Conservation (phyloP, 2,888 invertebrate genomes). For the Hyles lineata region DNA sequence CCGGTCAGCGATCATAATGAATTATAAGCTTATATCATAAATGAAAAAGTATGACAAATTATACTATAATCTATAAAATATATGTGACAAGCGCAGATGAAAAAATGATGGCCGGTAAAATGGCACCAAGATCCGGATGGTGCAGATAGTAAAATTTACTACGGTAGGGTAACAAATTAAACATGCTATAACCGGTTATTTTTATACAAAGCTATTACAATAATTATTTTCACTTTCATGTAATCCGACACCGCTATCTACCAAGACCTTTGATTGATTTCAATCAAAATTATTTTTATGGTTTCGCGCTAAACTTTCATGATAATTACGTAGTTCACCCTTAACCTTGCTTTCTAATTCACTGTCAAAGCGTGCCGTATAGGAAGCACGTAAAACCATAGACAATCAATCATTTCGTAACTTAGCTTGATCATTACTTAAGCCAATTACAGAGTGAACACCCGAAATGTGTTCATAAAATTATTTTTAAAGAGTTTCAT, state of each 20-base stretch:
- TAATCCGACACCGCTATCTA: neutral
- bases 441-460: neutral
- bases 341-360: conserved; percentile 19
- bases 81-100: too few relatives aligned
- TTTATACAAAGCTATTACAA: neutral
- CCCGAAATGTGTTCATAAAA: neutral
- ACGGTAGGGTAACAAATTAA: neutral
- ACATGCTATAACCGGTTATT: neutral
- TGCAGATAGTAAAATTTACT: too few relatives aligned
- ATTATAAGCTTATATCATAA: too few relatives aligned
- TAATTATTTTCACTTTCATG: neutral
- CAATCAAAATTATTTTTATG: conserved; percentile 2
- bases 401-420: conserved; percentile 7
- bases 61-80: too few relatives aligned
- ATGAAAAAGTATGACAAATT: too few relatives aligned
- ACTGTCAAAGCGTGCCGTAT: conserved; percentile 10
- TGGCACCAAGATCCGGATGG: too few relatives aligned
- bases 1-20: too few relatives aligned
- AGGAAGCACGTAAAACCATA: neutral
- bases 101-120: too few relatives aligned
- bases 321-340: conserved; percentile 6
- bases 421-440: neutral
- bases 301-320: neutral
- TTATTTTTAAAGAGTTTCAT: neutral
- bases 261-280: neutral